Percentiles rank a stretch among this genome's conserved stretches.
Conservation (phyloP, 1,140 invertebrate genomes). For the Metopolophium dirhodum region DNA sequence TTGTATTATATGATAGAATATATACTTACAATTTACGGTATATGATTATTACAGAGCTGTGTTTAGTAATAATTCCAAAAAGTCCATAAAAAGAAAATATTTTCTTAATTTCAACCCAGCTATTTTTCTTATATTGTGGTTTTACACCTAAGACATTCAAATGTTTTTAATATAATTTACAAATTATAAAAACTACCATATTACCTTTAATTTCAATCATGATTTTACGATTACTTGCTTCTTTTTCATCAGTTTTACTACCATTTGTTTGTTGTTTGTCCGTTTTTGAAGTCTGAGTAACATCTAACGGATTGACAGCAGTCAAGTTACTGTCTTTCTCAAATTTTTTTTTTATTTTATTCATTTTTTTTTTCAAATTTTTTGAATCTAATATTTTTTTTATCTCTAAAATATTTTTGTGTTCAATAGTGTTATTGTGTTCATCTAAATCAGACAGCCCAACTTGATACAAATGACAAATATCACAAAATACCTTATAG, state of each 20-base stretch:
- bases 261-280: background rate
- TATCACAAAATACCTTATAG: background rate
- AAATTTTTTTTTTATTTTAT: background rate
- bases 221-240: background rate
- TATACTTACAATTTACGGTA: conserved; percentile 45
- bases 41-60: conserved; percentile 3
- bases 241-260: background rate
- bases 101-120: conserved; percentile 46
- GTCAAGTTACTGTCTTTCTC: background rate
- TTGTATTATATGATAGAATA: background rate
- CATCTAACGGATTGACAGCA: background rate
- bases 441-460: background rate
- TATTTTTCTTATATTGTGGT: conserved; percentile 13
- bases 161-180: background rate
- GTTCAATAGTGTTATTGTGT: conserved; percentile 27
- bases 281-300: background rate
- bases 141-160: conserved; percentile 19
- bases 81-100: conserved; percentile 17
- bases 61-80: conserved; percentile 22
- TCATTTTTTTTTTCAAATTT: background rate
- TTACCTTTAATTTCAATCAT: conserved; percentile 50
- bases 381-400: background rate
- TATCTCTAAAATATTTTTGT: conserved; percentile 31
- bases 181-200: background rate
- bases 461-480: background rate